These are phyloP conservation scores for Nymphalis c-album DNA, from an alignment of 2,888 invertebrate genomes.

Conservation along the genomic window DNA sequence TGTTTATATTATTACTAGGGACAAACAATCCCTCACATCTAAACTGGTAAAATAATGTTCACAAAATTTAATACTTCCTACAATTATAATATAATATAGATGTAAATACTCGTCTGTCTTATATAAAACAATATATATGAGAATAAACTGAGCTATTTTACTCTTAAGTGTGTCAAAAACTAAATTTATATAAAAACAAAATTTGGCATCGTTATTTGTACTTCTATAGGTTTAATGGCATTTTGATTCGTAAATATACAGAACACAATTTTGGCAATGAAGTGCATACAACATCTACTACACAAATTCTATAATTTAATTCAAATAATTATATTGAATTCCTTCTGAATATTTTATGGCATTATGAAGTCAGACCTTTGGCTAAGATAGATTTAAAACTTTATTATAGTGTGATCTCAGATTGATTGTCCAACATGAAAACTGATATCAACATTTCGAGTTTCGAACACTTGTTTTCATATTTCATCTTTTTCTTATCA, in stretches of 20 bases:
- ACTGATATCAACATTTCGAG: too few relatives aligned
- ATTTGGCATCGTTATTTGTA: conserved; percentile 47
- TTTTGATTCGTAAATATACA: conserved; percentile 16
- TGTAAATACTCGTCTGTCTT: conserved; percentile 12
- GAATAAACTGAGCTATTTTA: conserved; percentile 18
- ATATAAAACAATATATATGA: conserved; percentile 16
- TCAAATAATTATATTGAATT: conserved; percentile 10
- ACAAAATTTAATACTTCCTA: background rate
- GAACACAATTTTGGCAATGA: conserved; percentile 34
- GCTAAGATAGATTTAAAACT: too few relatives aligned
- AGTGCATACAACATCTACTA: conserved; percentile 1
- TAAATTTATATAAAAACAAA: conserved; percentile 34
- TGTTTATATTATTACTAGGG: background rate
- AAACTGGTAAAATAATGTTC: background rate
- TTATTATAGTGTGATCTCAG: too few relatives aligned
- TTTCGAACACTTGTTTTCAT: too few relatives aligned
- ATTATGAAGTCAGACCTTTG: too few relatives aligned
- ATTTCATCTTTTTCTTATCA: too few relatives aligned
- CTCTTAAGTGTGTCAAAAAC: conserved; percentile 15
- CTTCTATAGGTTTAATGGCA: conserved; percentile 38
- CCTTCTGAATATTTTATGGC: background rate
- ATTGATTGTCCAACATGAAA: too few relatives aligned
- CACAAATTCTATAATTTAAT: conserved; percentile 3
- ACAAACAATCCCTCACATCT: background rate
- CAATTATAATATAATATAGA: conserved; percentile 6